Evolutionary conservation across 2,888 invertebrate genomes (phyloP), one percentile per base, ranked within the genome.

Genomic region (Escarpia spicata): DNA sequence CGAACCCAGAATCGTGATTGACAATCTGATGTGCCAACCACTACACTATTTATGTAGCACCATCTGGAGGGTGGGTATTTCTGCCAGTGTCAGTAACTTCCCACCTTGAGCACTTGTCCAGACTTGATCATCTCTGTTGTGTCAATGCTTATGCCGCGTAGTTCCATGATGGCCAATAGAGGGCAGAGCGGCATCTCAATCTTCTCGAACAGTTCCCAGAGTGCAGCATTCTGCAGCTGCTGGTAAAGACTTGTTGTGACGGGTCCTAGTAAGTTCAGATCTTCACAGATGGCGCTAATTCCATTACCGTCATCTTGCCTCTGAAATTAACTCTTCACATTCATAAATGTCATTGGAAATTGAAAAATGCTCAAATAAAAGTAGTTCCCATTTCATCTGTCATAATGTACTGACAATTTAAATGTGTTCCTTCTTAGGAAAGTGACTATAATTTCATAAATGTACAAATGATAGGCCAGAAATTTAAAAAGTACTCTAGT

Each of bases 141-240:
- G 92, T 95, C 95, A 19, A 96, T 94, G 90, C 93, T 92, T 58
- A 96, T 92, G 43, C 94, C 92, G 75, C 94, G 94, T 52, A 94
- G 92, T 92, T 96, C 95, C 95, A 96, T 95, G n/a, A 93, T 93
- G 43, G 95, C 95, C 60, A 96, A 93, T 31, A 96, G 44, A 8
- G 95, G 95, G 2, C 94, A 93, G 43, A 96, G 94, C 45, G 94
- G 94, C 91, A 94, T 95, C 93, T 96, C 96, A 15, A 96, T 93
- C 90, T 93, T 92, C 0, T 93, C 89, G 93, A 94, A 96, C 92
- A 96, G 92, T 3, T 93, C 90, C 95, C 95, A 95, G 90, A 95
- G 92, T 31, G 94, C 94, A 52, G 94, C 93, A 31, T 91, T 43
- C 92, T 94, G 92, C 91, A 96, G 94, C 90, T 93, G 93, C 91